Conservation (phyloP, 2,888 invertebrate genomes). For the Brachyopa scutellaris region DNA sequence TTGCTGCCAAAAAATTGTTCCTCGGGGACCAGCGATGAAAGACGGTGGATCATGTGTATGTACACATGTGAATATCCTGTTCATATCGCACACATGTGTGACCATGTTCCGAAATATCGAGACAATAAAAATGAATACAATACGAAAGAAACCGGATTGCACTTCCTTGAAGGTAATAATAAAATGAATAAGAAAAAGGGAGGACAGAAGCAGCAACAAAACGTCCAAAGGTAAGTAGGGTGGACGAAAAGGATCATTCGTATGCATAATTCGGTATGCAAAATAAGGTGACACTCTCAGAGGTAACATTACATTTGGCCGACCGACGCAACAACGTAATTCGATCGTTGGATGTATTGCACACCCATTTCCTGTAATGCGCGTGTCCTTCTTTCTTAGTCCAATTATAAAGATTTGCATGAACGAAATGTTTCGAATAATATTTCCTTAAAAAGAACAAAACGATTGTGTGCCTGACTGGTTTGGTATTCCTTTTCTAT, state of each 20-base stretch:
- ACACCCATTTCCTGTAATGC: conserved; percentile 73
- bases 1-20: conserved; percentile 47
- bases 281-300: conserved; percentile 56
- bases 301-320: conserved; percentile 58
- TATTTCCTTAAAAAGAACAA: background rate
- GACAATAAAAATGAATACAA: conserved; percentile 62
- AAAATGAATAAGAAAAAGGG: conserved; percentile 6
- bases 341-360: conserved; percentile 53
- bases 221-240: conserved; percentile 36
- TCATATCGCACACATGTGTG: conserved; percentile 58
- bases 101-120: conserved; percentile 61
- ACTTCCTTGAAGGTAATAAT: conserved; percentile 59
- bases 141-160: conserved; percentile 61
- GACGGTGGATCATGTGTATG: conserved; percentile 23
- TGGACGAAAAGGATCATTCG: conserved; percentile 56
- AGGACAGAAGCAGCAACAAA: background rate
- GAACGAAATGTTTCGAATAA: conserved; percentile 34
- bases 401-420: conserved; percentile 69
- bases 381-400: conserved; percentile 70
- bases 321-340: conserved; percentile 66
- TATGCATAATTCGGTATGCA: conserved; percentile 67
- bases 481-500: conserved; percentile 31
- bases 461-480: conserved; percentile 26
- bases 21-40: conserved; percentile 33
- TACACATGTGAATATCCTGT: conserved; percentile 66